Base-by-base conservation (phyloP, 2,797 vertebrate genomes). In the Myotis daubentonii region DNA sequence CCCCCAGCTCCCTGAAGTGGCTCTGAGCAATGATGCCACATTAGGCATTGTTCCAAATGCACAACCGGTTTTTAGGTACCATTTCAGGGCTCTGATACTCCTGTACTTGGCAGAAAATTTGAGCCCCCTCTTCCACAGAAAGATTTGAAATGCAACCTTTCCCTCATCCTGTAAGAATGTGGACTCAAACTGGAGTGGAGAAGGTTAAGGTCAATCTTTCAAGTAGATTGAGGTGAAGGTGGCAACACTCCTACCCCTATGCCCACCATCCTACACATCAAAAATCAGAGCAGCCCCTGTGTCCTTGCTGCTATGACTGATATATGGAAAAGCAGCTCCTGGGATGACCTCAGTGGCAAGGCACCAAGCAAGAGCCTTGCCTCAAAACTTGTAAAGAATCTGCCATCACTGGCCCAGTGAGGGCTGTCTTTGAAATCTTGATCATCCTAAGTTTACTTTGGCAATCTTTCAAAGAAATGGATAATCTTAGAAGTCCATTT, bases 21-120 rank as follows among this genome's bases (percentile, higher is more conserved):
- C 72, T 93, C 87, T 20, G 22, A 68, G 86, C 44, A 88, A 25
- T 19, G 44, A 81, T 81, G 78, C 96, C 92, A 38, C 83, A 72
- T 84, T 95, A 95, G 85, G 75, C 85, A 76, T 53, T 76, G 51
- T 89, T 71, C 80, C 51, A 95, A 93, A 88, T 30, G 76, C 75
- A 94, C 75, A 28, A 71, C 82, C 66, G 51, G 92, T 66, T 83
- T 97, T 92, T 65, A 80, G 93, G 81, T 68, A 70, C 49, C 79
- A 89, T 96, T 96, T 95, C 85, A 91, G 93, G 80, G 84, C 91
- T 95, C 92, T 12, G 72, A 17, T 91, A 80, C 92, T 81, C 93
- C 4, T 55, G 76, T 95, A 87, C 84, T 92, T 75, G 30, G 80
- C 93, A 93, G 76, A 28, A 80, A 44, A 95, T 95, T 97, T 97